Evolutionary conservation across 1,140 invertebrate species (phyloP), one percentile per base, ranked within the genome.

Genomic region (Pinna nobilis): DNA sequence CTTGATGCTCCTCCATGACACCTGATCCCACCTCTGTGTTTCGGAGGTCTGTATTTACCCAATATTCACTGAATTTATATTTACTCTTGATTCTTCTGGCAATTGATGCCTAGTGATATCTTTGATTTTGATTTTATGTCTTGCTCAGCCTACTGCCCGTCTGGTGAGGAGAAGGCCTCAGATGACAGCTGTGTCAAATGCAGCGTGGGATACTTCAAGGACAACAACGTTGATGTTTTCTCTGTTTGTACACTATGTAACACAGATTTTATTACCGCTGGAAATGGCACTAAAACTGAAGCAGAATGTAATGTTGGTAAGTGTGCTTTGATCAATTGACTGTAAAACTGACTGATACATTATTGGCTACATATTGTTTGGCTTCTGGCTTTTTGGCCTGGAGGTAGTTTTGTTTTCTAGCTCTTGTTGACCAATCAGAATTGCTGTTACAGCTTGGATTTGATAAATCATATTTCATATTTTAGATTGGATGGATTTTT

Each of bases 171-270:
- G 67, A 81, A 78, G 20, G 59, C n/a, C 9, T 11, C 39, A 15
- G 49, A 37, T n/a, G 41, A 49, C 18, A 33, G 37, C 1, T 81
- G 79, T 68, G 25, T 32, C 2, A 25, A 18, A 0, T 81, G 79
- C 67, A 13, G 25, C 15, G 32, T 69, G 33, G 79, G 79, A 15
- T 77, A 73, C 47, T 81, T 71, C 67, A 81, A 81, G 44, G 79
- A 81, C 30, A 74, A 70, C 33, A 41, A 30, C 13, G 60, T 59
- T 13, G 67, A 74, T 63, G 33, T 67, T 1, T 64, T 67, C 35
- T 60, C 60, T 30, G 23, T 20, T 9, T 83, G 82, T 68, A 66
- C 41, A 3, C 32, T 49, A 2, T 81, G 79, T 70, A 44, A 51
- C 11, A 25, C 44, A 25, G 51, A 66, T 5, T 61, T 23, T 37